Conservation (phyloP, 2,888 invertebrate genomes). For the Chaetogeoica ovagalla region DNA sequence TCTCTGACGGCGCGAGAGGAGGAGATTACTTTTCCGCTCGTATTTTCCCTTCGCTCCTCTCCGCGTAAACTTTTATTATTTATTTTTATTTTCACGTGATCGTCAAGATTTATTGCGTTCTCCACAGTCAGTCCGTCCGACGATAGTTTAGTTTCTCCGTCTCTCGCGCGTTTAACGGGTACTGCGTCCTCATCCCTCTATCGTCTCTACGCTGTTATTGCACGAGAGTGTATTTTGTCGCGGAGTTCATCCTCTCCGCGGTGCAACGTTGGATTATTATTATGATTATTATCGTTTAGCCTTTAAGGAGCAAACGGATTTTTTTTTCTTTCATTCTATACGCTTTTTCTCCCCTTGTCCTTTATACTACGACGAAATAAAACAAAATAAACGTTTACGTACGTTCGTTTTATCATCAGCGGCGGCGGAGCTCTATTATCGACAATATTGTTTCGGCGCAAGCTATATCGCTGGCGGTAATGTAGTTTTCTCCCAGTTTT, state of each 20-base stretch:
- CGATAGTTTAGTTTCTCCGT: neutral
- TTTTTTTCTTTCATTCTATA: neutral
- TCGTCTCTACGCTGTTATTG: neutral
- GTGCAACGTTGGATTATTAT: slow-evolving; percentile 3
- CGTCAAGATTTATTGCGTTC: slow-evolving; percentile 41
- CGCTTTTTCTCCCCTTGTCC: neutral
- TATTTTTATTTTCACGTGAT: slow-evolving; percentile 6
- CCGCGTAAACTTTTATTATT: neutral
- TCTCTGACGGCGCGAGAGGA: neutral
- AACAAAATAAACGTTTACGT: slow-evolving; percentile 28
- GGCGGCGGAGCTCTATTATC: slow-evolving; percentile 9
- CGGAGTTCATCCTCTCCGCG: neutral
- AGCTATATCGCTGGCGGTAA: slow-evolving; percentile 4
- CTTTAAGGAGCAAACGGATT: neutral
- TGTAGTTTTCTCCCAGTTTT: slow-evolving; percentile 11
- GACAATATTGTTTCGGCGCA: slow-evolving; percentile 36
- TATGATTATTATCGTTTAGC: slow-evolving; percentile 24
- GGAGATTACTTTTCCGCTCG: slow-evolving; percentile 37
- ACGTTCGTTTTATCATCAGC: slow-evolving; percentile 8
- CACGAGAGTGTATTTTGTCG: neutral
- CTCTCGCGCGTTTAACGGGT: neutral
- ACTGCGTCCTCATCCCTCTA: too few species aligned
- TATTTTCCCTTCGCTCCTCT: neutral
- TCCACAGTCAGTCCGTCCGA: neutral
- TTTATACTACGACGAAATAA: neutral